A percentile compares a stretch with the other conserved stretches of the same genome.
These are phyloP conservation scores for Emys orbicularis DNA, from an alignment of 2,797 vertebrate species.

Conservation along the genomic window DNA sequence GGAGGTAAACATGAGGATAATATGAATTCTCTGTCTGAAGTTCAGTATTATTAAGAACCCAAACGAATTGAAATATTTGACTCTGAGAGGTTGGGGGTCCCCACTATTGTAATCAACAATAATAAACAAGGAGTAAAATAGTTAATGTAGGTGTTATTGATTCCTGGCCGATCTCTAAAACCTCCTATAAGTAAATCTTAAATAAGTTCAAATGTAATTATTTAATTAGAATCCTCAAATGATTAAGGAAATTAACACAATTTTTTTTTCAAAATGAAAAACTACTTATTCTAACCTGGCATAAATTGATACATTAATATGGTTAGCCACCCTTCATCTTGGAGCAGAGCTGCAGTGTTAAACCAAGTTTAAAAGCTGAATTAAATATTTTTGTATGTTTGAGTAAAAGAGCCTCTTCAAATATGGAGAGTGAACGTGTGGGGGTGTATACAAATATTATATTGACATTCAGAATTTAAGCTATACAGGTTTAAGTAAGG, in stretches of 20 bases:
- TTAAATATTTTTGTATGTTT: neutral
- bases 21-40: fast-evolving
- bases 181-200: fast-evolving
- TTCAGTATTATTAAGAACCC: fast-evolving
- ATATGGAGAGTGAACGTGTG: neutral
- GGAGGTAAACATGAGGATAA: neutral
- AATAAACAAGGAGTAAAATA: fast-evolving
- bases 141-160: fast-evolving
- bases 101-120: fast-evolving
- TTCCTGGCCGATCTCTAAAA: fast-evolving
- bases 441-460: neutral
- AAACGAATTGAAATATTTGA: fast-evolving
- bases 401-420: neutral
- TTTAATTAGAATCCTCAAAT: neutral
- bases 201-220: neutral
- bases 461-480: neutral
- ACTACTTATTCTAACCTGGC: neutral
- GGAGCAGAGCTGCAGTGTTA: neutral
- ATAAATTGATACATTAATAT: neutral
- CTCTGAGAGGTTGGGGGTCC: fast-evolving
- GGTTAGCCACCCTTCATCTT: neutral
- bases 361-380: neutral
- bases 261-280: neutral
- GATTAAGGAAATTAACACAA: fast-evolving
- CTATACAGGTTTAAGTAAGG: neutral